phyloP scores from a whole-genome alignment of 1,140 invertebrate genomes.

The Adelges cooleyi region DNA sequence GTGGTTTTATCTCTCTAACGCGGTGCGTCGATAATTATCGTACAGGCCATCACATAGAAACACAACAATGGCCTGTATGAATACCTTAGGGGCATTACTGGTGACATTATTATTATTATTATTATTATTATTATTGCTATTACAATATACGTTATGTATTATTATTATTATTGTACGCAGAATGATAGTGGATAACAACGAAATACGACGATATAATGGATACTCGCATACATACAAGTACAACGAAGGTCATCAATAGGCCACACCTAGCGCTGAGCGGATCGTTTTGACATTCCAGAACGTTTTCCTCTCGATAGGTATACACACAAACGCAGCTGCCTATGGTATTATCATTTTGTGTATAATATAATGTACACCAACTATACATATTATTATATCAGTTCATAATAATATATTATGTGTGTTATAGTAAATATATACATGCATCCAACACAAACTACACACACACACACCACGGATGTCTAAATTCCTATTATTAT shows the following conservation, averaged over 20 bases:
- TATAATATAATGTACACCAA: background rate
- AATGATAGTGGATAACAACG: conserved; percentile 18
- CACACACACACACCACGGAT: no score
- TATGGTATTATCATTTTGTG: background rate
- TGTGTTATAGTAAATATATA: background rate
- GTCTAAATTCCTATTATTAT: no score
- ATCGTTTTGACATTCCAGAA: conserved; percentile 27
- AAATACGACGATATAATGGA: background rate
- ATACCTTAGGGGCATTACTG: no score
- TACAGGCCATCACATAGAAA: no score
- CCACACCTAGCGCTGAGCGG: conserved; percentile 14
- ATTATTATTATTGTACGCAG: background rate
- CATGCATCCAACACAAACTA: background rate
- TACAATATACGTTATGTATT: background rate
- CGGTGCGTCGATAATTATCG: no score
- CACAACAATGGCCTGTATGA: no score
- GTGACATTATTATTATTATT: no score
- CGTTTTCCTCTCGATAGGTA: background rate
- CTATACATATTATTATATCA: background rate
- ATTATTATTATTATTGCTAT: no score
- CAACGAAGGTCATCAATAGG: conserved; percentile 15
- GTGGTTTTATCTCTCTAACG: no score
- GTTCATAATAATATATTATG: background rate
- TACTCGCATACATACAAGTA: background rate
- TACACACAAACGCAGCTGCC: no score